Conservation (phyloP, 2,797 vertebrate genomes). For the Mycteria americana region DNA sequence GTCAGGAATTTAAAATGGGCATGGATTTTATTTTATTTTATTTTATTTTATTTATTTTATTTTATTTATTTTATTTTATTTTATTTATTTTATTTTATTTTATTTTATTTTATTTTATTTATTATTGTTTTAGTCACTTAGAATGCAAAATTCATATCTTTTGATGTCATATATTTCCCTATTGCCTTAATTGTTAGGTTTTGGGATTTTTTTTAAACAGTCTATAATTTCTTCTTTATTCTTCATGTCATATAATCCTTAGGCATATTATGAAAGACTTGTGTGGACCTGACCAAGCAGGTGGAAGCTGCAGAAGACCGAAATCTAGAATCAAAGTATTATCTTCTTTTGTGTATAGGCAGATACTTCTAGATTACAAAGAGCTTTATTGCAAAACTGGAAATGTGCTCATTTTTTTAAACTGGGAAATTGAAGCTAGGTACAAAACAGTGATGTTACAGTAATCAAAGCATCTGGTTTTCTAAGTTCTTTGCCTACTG, state of each 20-base stretch:
- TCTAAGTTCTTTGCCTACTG: not conserved
- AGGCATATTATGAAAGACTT: not conserved
- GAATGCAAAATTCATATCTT: not conserved
- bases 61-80: not conserved
- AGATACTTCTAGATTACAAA: not conserved
- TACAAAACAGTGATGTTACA: not conserved
- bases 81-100: not conserved
- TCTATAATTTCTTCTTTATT: not conserved
- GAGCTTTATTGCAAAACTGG: not conserved
- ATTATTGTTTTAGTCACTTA: not conserved
- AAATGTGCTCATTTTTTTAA: not conserved
- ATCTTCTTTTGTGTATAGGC: not conserved
- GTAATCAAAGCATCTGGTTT: not conserved
- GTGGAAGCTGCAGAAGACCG: not conserved
- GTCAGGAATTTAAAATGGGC: not conserved
- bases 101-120: not conserved
- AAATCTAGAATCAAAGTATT: not conserved
- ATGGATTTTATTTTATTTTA: not conserved
- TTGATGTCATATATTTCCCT: not conserved
- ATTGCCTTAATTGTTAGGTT: not conserved
- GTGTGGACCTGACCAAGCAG: not conserved
- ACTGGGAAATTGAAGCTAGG: not conserved
- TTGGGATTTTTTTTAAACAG: accelerated
- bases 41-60: not conserved
- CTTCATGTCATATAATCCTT: not conserved